Percentiles rank a stretch among this genome's conserved stretches.
phyloP scores from a whole-genome alignment of 2,113 vertebrate species.

The Barnardius zonarius region DNA sequence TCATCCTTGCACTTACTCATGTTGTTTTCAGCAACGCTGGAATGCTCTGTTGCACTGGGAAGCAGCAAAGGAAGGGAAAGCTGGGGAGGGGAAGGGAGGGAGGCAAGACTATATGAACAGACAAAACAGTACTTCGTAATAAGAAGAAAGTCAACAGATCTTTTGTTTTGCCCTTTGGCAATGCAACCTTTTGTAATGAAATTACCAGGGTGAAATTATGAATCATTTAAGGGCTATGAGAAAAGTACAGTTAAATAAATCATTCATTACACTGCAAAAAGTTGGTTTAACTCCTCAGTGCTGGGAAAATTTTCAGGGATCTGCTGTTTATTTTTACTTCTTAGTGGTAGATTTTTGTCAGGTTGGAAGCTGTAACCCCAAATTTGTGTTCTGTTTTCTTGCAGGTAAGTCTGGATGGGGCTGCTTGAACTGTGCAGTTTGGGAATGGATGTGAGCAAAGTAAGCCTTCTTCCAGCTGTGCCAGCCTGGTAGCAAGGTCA shows the following conservation, averaged over 20 bases:
- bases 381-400: slow-evolving; percentile 62
- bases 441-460: slow-evolving; percentile 60
- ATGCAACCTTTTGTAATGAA: background rate
- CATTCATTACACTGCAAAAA: background rate
- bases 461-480: slow-evolving; percentile 63
- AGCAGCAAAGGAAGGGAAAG: background rate
- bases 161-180: background rate
- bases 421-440: slow-evolving; percentile 32
- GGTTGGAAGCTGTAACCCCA: slow-evolving; percentile 10
- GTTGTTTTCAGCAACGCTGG: background rate
- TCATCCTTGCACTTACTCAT: background rate
- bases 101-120: background rate
- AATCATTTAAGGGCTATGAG: background rate
- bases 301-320: background rate
- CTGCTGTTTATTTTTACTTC: background rate
- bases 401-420: slow-evolving; percentile 73
- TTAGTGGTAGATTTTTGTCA: background rate
- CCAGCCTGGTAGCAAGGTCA: slow-evolving; percentile 49
- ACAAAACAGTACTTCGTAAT: background rate
- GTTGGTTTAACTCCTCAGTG: background rate
- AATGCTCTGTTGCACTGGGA: background rate
- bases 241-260: background rate
- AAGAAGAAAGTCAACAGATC: background rate
- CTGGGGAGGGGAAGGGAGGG: background rate
- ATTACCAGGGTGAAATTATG: background rate